Percentiles rank a stretch among this genome's conserved stretches.
These are phyloP conservation scores for Trypoxylus dichotomus DNA, from an alignment of 1,140 invertebrate species.

Conservation along the genomic window DNA sequence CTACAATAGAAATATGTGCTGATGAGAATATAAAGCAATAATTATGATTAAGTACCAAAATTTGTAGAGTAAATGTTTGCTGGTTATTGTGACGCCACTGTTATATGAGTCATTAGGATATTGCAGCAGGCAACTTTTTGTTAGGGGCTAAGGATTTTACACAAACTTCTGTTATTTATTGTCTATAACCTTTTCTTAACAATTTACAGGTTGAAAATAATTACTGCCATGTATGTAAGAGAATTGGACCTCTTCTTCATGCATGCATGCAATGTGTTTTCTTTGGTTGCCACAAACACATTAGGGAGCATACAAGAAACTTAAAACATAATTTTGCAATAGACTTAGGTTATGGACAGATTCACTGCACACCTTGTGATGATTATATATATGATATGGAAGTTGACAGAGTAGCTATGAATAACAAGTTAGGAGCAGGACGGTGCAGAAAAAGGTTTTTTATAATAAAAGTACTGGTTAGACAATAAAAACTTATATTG, in stretches of 20 bases:
- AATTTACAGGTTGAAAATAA: constrained; percentile 69
- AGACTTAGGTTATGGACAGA: constrained; percentile 84
- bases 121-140: not conserved
- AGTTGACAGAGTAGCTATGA: constrained; percentile 57
- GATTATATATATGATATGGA: constrained; percentile 74
- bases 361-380: constrained; percentile 88
- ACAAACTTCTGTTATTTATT: not conserved
- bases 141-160: not conserved
- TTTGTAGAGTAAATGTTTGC: too few species aligned
- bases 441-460: constrained; percentile 44
- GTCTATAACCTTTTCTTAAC: not conserved
- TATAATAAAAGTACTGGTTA: constrained; percentile 1
- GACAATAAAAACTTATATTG: not conserved
- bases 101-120: not conserved
- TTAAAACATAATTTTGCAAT: constrained; percentile 79
- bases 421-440: constrained; percentile 50
- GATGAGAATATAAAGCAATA: too few species aligned
- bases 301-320: constrained; percentile 79
- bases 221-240: constrained; percentile 77
- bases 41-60: too few species aligned
- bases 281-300: constrained; percentile 88
- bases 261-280: constrained; percentile 90
- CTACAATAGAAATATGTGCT: too few species aligned
- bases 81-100: not conserved
- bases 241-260: constrained; percentile 75